These are phyloP conservation scores for Fringilla coelebs DNA, from an alignment of 2,797 vertebrate species.

Conservation along the genomic window DNA sequence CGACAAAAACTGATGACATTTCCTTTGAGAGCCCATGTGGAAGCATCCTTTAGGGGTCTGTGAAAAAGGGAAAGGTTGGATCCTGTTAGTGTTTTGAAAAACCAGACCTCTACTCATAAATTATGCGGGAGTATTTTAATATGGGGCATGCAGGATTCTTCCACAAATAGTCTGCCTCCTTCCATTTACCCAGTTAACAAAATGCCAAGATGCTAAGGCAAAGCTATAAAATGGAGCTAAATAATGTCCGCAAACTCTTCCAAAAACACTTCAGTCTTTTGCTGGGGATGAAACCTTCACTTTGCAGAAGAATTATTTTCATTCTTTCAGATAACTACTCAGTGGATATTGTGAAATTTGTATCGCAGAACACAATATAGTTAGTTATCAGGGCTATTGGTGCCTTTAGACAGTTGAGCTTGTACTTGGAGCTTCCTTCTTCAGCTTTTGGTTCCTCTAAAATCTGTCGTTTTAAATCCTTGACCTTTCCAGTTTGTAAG, in stretches of 20 bases:
- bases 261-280: background rate
- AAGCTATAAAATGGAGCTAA: background rate
- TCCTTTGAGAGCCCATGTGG: background rate
- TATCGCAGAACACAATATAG: background rate
- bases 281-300: accelerated
- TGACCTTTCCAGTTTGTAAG: background rate
- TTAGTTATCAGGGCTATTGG: background rate
- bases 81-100: background rate
- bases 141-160: background rate
- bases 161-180: background rate
- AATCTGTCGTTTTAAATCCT: background rate
- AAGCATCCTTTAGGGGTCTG: background rate
- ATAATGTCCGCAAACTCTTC: background rate
- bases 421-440: background rate
- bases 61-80: background rate
- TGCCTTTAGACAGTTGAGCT: background rate
- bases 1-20: background rate
- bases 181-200: background rate
- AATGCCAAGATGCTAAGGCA: background rate
- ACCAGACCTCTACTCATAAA: background rate
- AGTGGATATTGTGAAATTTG: background rate
- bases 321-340: background rate
- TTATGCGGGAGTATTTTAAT: background rate
- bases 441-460: background rate
- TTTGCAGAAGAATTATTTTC: background rate